Base-by-base conservation (phyloP, 2,797 vertebrate species). In the Masticophis lateralis region DNA sequence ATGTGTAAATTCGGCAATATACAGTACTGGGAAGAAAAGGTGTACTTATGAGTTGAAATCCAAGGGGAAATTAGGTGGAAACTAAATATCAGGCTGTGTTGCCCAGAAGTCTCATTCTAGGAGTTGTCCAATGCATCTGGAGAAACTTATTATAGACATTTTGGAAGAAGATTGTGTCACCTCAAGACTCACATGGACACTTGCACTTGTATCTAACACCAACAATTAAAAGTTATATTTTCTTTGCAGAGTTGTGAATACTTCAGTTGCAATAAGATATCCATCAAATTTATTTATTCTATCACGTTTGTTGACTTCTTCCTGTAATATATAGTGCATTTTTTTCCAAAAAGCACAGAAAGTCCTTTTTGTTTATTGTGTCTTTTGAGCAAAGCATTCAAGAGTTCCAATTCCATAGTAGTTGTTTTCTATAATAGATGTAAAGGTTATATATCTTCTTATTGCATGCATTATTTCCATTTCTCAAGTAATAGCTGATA, bases 291-390 rank as follows among this genome's bases (percentile, higher is more conserved):
- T 57, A 89, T 92, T 86, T 91, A 95, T 93, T 95, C 93, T 66
- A 94, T 94, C 89, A 96, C 91, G 86, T 90, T 91, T 93, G 91
- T 92, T 95, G 92, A 95, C 93, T 97, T 28, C 9, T 91, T 92
- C 96, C 95, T 97, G 92, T 60, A n/a, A 63, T 95, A 96, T 53
- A 53, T 53, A 53, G 51, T 53, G 51, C 51, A 10, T 53, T 53
- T 97, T 97, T 97, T 96, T 88, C 83, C 96, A 95, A n/a, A 37
- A 95, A 96, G 92, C 51, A n/a, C 74, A 95, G 69, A 93, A 96
- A 96, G 95, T 95, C 95, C 90, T 94, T 97, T 97, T 97, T 96
- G 93, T 97, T 97, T 96, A 93, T 95, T 96, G 43, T 94, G 94
- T 95, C 92, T 93, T 94, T 92, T 95, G 91, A 16, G 79, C 66